Evolutionary conservation across 2,888 invertebrate species (phyloP), one percentile per base, ranked within the genome.

Genomic region (Latheticus oryzae): DNA sequence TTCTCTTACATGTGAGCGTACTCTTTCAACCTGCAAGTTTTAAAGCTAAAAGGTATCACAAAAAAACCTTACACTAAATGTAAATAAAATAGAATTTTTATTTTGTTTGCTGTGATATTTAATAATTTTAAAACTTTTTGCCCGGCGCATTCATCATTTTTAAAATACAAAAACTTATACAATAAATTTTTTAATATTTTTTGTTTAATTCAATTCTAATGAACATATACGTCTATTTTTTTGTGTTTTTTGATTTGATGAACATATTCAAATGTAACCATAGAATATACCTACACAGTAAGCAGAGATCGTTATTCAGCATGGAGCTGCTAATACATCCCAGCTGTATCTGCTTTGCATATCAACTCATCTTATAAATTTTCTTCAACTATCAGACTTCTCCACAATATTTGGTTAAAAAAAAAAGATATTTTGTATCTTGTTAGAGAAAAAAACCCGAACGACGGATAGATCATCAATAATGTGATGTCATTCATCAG

Each of bases 281-380:
- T 21, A 45, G n/a, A n/a, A n/a, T n/a, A n/a, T n/a, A n/a, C n/a
- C 53, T 58, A 35, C 48, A 45, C 47, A 43, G 48, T 53, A 62
- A 54, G 42, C 54, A 38, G 51, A 33, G 30, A 47, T 55, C 53
- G 61, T 61, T 63, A 65, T 60, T 60, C 63, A 57, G 58, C 40
- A 65, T 62, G 62, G 56, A 61, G 58, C 52, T 61, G 35, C 58
- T 57, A 63, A 62, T 63, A 65, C 53, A 58, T 63, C 54, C 56
- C 57, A 23, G 58, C 51, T 52, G 61, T 58, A 58, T 61, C 56
- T 60, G 60, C 60, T 63, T 54, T 65, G 61, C 61, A 62, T 64
- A 57, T 59, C 55, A 64, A 64, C 53, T 45, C 38, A 30, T 48
- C 55, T 60, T 43, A 61, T 57, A 55, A 54, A 63, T 63, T 63